These are phyloP conservation scores for Steromphala cineraria DNA, from an alignment of 2,888 invertebrate species.

Conservation along the genomic window DNA sequence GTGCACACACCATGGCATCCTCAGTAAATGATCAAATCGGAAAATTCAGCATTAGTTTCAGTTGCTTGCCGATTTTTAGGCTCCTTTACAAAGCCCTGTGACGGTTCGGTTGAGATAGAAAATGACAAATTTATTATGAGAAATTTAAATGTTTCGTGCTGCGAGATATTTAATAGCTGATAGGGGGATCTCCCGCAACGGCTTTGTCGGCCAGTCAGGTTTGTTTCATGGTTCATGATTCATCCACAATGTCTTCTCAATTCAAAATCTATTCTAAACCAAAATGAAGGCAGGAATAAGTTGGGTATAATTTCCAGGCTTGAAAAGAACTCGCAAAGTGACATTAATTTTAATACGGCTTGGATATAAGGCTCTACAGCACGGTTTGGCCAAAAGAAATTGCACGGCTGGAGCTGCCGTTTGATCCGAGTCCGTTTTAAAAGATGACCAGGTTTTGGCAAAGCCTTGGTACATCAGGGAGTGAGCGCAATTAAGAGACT, in stretches of 20 bases:
- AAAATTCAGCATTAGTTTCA: slow-evolving; percentile 22
- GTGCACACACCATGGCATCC: slow-evolving; percentile 1
- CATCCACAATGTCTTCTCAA: slow-evolving; percentile 18
- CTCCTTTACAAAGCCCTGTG: background rate
- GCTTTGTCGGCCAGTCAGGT: background rate
- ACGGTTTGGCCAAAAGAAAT: background rate
- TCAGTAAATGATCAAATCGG: background rate
- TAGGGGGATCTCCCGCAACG: background rate
- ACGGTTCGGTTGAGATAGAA: slow-evolving; percentile 22
- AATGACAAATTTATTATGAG: slow-evolving; percentile 30
- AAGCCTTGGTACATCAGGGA: background rate
- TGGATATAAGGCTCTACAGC: background rate
- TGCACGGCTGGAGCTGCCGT: background rate
- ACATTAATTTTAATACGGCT: slow-evolving; percentile 3
- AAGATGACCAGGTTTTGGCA: background rate
- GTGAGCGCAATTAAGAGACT: background rate
- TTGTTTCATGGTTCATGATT: slow-evolving; percentile 20
- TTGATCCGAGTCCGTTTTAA: background rate
- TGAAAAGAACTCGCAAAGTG: slow-evolving; percentile 12
- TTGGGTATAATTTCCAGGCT: slow-evolving; percentile 14
- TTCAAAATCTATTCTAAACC: slow-evolving; percentile 13
- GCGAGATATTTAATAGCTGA: slow-evolving; percentile 7
- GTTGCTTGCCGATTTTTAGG: slow-evolving; percentile 24
- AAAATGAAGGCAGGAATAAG: background rate
- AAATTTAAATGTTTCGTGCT: slow-evolving; percentile 18